Evolutionary conservation across 1,140 invertebrate genomes (phyloP).

Genomic region (Copidosoma floridanum): DNA sequence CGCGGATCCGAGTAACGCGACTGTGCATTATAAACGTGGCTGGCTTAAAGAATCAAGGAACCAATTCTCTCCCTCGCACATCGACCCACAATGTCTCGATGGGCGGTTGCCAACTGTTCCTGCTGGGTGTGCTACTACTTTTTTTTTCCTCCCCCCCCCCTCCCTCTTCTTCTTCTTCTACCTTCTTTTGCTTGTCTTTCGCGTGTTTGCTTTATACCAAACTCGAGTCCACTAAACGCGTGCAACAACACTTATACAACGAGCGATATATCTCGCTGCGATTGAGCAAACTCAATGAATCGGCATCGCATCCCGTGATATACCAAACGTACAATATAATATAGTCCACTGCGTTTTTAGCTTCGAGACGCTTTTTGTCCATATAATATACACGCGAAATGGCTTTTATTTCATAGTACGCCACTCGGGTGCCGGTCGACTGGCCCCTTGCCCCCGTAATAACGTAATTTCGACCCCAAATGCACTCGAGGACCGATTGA

Average conservation of each 20-base stretch:
- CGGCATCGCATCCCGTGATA: too few relatives aligned
- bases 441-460: too few relatives aligned
- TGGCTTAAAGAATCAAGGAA: too few relatives aligned
- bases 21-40: too few relatives aligned
- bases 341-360: neutral
- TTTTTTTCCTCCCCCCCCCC: neutral
- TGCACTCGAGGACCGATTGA: too few relatives aligned
- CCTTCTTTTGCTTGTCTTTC: neutral
- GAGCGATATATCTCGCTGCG: constrained; percentile 11
- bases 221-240: constrained; percentile 14
- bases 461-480: constrained; percentile 1
- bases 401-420: too few relatives aligned
- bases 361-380: neutral
- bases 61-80: constrained; percentile 30
- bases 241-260: too few relatives aligned
- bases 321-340: too few relatives aligned
- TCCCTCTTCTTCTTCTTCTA: neutral
- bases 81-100: constrained; percentile 48
- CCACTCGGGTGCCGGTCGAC: too few relatives aligned
- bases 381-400: neutral
- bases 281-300: constrained; percentile 22
- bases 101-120: constrained; percentile 55
- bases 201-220: constrained; percentile 12
- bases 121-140: constrained; percentile 43
- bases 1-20: too few relatives aligned